phyloP scores from a whole-genome alignment of 2,113 vertebrate genomes.

The Microcebus tavaratra region DNA sequence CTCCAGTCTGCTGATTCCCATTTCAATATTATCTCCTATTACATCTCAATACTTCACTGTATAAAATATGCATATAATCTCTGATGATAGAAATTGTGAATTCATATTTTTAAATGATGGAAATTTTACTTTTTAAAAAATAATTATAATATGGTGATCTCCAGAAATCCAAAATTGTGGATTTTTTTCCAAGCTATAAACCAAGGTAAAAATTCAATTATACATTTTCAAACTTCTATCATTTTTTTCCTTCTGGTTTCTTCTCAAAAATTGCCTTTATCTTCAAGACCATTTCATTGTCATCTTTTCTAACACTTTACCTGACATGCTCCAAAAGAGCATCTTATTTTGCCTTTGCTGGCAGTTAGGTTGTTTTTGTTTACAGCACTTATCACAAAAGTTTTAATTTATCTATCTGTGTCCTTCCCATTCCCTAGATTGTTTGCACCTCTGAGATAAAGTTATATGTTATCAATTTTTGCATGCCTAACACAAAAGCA shows the following conservation, averaged over 20 bases:
- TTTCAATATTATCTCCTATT: background rate
- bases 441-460: background rate
- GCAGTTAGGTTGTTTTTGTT: background rate
- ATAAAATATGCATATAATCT: background rate
- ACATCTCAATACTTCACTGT: background rate
- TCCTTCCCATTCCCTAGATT: background rate
- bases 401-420: background rate
- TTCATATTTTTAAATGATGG: background rate
- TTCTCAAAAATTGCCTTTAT: background rate
- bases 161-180: background rate
- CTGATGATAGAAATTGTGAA: background rate
- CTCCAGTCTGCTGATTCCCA: background rate
- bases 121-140: conserved; percentile 9
- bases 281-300: background rate
- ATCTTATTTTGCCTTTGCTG: background rate
- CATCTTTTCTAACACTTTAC: background rate
- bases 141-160: background rate
- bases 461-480: background rate
- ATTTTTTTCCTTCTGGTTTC: background rate
- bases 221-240: background rate
- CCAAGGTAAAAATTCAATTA: background rate
- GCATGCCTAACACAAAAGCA: background rate
- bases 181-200: background rate
- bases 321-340: background rate
- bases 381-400: background rate